Percentiles rank a stretch among this genome's conserved stretches.
Conservation (phyloP, 37 sponge, comb jelly and placozoan species). For the Beroe ovata region DNA sequence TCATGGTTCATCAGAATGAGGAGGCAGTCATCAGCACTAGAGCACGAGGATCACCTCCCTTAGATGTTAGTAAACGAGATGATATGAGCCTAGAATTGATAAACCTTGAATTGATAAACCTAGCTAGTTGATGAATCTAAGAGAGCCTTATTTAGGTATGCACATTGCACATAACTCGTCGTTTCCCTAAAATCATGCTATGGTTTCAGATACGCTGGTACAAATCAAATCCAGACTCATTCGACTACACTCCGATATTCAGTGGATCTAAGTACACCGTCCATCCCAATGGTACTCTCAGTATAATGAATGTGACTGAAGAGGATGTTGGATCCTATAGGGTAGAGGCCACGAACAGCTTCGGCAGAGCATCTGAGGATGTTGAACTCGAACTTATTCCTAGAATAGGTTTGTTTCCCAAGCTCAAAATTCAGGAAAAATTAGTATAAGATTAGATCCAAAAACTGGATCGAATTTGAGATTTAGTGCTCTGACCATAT, state of each 20-base stretch:
- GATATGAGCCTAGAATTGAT: too few relatives aligned
- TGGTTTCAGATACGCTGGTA: background rate
- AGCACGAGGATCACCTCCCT: background rate
- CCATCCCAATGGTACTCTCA: background rate
- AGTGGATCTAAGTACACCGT: background rate
- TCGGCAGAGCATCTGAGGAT: background rate
- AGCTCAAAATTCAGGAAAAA: too few relatives aligned
- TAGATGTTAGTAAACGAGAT: background rate
- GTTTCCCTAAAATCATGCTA: background rate
- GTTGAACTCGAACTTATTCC: background rate
- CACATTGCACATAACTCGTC: too few relatives aligned
- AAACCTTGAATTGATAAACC: too few relatives aligned
- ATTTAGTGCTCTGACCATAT: too few relatives aligned
- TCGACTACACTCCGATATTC: background rate
- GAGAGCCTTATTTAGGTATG: too few relatives aligned
- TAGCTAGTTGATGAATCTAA: too few relatives aligned
- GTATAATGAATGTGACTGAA: background rate
- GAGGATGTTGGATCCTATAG: background rate
- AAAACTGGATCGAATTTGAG: too few relatives aligned
- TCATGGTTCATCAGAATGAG: background rate
- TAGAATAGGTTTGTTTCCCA: background rate
- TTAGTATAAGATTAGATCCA: too few relatives aligned
- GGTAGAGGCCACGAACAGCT: background rate
- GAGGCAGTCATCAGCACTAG: background rate
- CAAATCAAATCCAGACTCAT: background rate